Base-by-base conservation (phyloP, 2,888 invertebrate genomes). In the Yponomeuta malinellus region DNA sequence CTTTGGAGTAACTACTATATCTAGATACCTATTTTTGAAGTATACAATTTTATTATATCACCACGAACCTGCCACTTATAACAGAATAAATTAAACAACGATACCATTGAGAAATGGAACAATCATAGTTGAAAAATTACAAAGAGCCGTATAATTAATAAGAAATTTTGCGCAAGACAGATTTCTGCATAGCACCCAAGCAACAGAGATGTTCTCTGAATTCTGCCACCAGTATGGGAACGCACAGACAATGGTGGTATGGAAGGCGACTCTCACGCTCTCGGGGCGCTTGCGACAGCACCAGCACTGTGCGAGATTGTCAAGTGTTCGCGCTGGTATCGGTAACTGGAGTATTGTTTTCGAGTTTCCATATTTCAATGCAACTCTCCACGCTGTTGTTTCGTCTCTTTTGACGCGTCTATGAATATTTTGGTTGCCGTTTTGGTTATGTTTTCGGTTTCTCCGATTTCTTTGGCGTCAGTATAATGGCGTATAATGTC, bases 241-340 rank as follows among this genome's bases (percentile, higher is more conserved):
- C 82, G 73, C 80, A 77, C 79, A 81, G 81, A 90, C 89, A 89
- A 90, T 90, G 78, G 72, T 31, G 67, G 31, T 48, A 31, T 71
- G 71, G 71, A 78, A 71, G 72, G 72, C 72, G 75, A 76, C 79
- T 90, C 90, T 80, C 90, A 89, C 90, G 89, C 87, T 87, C 85
- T 84, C 85, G 10, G 72, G 81, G 78, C 68, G 83, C 88, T 90
- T 90, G 86, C 90, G 83, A 89, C 87, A 90, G 33, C 83, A 84
- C 73, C 87, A 90, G 33, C 83, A 84, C 73, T 71, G 74, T 72
- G 71, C 74, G 71, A 74, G 74, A 73, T 74, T 74, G 74, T 74
- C 75, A 68, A 75, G 72, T 73, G 59, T 70, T 68, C 70, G 70
- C 68, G 15, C 12, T 65, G 31, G 10, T 48, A 10, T 63, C 70